phyloP scores from a whole-genome alignment of 2,797 vertebrate genomes.

The Carcharodon carcharias region DNA sequence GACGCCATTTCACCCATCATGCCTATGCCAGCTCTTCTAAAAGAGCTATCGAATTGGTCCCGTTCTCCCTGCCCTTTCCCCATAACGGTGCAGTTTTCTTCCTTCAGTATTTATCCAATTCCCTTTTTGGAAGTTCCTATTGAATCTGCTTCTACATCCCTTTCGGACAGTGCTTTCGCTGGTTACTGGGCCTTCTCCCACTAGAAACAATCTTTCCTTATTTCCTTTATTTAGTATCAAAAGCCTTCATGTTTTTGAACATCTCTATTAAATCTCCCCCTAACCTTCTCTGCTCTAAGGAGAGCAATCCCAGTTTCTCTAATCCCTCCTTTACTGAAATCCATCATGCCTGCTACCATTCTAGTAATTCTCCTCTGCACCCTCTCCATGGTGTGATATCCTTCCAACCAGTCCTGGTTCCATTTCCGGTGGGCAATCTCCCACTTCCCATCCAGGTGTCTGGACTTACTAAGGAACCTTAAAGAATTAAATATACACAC shows the following conservation, averaged over 20 bases:
- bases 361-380: neutral
- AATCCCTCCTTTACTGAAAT: neutral
- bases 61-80: neutral
- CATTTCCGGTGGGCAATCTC: neutral
- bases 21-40: neutral
- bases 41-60: neutral
- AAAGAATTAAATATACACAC: constrained; percentile 53
- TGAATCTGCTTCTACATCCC: neutral
- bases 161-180: neutral
- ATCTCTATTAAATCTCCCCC: neutral
- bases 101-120: neutral
- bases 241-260: neutral
- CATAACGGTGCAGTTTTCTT: neutral
- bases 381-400: neutral
- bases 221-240: neutral
- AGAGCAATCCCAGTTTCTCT: neutral
- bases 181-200: neutral
- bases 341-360: neutral
- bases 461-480: neutral
- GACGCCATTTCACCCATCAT: neutral
- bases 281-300: neutral
- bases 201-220: neutral
- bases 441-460: neutral
- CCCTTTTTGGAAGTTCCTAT: neutral
- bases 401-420: neutral